Conservation (phyloP, 2,797 vertebrate species). For the Liasis olivaceus region DNA sequence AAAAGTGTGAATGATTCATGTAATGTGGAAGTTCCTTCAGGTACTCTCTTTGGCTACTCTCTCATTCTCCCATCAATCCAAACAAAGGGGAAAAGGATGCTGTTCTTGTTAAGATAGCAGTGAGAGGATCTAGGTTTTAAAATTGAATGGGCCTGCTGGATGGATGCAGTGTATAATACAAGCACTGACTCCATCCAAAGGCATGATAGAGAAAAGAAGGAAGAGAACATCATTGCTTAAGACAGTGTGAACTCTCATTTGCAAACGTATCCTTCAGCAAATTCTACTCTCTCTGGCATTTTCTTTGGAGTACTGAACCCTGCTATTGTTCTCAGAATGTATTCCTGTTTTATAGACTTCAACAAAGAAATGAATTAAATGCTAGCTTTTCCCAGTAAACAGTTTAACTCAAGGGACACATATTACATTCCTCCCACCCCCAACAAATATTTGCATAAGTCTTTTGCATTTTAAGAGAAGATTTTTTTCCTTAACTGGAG, state of each 20-base stretch:
- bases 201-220: rapidly evolving
- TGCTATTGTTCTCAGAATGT: neutral
- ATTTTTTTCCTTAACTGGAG: neutral
- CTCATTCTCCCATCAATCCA: neutral
- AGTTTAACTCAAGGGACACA: neutral
- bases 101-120: neutral
- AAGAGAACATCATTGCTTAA: neutral
- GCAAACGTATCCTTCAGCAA: neutral
- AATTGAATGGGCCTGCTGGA: too few species aligned
- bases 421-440: slow-evolving; percentile 11
- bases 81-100: neutral
- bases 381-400: neutral
- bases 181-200: neutral
- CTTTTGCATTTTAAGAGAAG: neutral
- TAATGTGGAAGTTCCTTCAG: neutral
- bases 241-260: neutral
- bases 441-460: slow-evolving; percentile 15
- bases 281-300: neutral
- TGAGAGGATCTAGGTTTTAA: neutral
- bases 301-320: neutral
- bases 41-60: neutral
- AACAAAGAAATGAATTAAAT: neutral
- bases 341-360: neutral
- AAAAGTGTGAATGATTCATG: neutral
- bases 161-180: neutral